Base-by-base conservation (phyloP, 2,888 invertebrate species). In the Zygaena filipendulae region DNA sequence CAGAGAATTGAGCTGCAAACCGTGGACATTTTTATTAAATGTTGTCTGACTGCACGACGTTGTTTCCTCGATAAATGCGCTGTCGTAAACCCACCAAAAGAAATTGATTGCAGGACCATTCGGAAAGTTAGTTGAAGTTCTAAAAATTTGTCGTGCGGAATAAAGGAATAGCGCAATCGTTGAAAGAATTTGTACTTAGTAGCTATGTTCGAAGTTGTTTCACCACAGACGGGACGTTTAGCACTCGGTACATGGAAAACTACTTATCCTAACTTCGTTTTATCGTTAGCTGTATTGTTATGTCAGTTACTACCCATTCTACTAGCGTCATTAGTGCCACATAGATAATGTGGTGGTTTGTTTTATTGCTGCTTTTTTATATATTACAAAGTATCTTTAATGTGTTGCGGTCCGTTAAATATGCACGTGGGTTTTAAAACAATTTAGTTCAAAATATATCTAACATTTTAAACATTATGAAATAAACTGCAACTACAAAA, bases 211-310 rank as follows among this genome's bases (percentile, higher is more conserved):
- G 33, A 46, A 40, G 42, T 52, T 35, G 39, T 40, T 35, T 38
- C 30, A 32, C 39, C 52, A 37, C 57, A 59, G 57, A 52, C 61
- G 57, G 49, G 59, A 61, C 60, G 51, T 39, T 45, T 39, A 43
- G 39, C 38, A 42, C 51, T 40, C 38, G 45, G 41, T 56, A 77
- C 77, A 77, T 63, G 75, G 60, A 70, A 77, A 77, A 67, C 67
- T 75, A 77, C 77, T 79, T 75, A 77, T 55, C 59, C 54, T 57
- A 49, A 71, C 69, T 68, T 59, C 52, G 60, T 66, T 74, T 70
- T 66, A 68, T 71, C 67, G 69, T 71, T 64, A 61, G 52, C 43
- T 32, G 57, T 58, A 67, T 63, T 70, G 64, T 68, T 64, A 60
- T 59, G 59, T 59, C 58, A 59, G 57, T 59, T 49, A 55, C 47